phyloP scores from a whole-genome alignment of 1,140 invertebrate species.

The Diabrotica virgifera region DNA sequence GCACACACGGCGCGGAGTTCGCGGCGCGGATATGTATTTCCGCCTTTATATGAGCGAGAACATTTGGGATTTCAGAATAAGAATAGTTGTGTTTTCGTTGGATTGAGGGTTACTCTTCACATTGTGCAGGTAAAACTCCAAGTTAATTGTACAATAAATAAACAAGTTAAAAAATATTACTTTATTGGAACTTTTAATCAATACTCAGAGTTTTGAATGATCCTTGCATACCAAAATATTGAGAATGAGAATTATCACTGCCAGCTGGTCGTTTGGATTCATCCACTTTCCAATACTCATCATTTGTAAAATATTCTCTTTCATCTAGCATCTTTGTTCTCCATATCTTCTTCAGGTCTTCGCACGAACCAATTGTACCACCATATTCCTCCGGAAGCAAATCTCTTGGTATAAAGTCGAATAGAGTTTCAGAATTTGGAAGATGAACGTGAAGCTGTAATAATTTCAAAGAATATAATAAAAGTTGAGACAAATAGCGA shows the following conservation, averaged over 20 bases:
- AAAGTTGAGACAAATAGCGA: background rate
- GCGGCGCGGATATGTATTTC: too few relatives aligned
- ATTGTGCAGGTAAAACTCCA: background rate
- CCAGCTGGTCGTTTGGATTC: constrained; percentile 38
- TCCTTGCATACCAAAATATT: constrained; percentile 48
- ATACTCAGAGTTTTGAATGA: constrained; percentile 53
- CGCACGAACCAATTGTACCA: constrained; percentile 57
- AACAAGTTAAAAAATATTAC: too few relatives aligned
- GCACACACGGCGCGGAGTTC: too few relatives aligned
- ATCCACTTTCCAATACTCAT: constrained; percentile 40
- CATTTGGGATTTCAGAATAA: too few relatives aligned
- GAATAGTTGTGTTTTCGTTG: too few relatives aligned
- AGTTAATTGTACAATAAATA: background rate
- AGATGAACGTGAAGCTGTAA: constrained; percentile 61
- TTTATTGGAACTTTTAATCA: constrained; percentile 42
- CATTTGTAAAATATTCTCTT: constrained; percentile 41
- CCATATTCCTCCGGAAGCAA: constrained; percentile 66
- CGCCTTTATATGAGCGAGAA: too few relatives aligned
- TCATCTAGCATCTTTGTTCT: constrained; percentile 43
- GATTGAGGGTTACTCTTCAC: too few relatives aligned
- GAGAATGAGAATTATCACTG: constrained; percentile 29
- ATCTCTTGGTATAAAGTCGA: constrained; percentile 58
- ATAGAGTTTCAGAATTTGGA: constrained; percentile 57
- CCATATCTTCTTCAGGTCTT: constrained; percentile 55
- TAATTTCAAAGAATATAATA: constrained; percentile 12